Base-by-base conservation (phyloP, 2,797 vertebrate genomes). In the Todus mexicanus region DNA sequence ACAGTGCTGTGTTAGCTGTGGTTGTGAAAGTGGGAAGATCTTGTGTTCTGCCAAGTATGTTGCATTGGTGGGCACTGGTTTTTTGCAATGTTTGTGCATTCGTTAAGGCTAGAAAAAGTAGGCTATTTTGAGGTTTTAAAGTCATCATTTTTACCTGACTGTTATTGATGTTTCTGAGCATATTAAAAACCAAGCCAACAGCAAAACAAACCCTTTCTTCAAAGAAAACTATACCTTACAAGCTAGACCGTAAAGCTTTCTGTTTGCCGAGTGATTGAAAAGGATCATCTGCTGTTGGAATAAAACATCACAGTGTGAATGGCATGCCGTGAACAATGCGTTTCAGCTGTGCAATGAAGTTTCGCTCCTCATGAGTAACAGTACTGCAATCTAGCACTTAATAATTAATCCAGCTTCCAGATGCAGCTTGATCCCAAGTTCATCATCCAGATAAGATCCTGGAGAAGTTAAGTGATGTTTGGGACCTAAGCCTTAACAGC, bases 261-360 rank as follows among this genome's bases (percentile, higher is more conserved):
- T 61, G 74, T 53, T 83, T 78, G 56, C 45, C 1, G 4, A 57
- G 57, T 38, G 81, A 54, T 71, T 91, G 92, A 64, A 64, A 64
- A 90, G 76, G 69, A 26, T 90, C 71, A 42, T 95, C 69, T 94
- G 78, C 60, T 40, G 45, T 74, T 69, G 84, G 64, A 91, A 81
- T 84, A 84, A 81, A 65, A 25, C 72, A 57, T 50, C 33, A 4
- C 48, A 31, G 35, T 56, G 54, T 43, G 80, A 70, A 63, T 87
- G 80, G 77, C 68, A 7, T n/a, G 64, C 47, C 0, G 0, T 73
- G 74, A 89, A 51, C 60, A 71, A 50, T 68, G 0, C 3, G 16
- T 53, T 64, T 94, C 89, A 68, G 74, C 84, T 76, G 86, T 68
- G 77, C 83, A 50, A 5, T 26, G 71, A 45, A 45, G 48, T 70